phyloP scores from a whole-genome alignment of 2,797 vertebrate species.

The Tarsius wallacei region DNA sequence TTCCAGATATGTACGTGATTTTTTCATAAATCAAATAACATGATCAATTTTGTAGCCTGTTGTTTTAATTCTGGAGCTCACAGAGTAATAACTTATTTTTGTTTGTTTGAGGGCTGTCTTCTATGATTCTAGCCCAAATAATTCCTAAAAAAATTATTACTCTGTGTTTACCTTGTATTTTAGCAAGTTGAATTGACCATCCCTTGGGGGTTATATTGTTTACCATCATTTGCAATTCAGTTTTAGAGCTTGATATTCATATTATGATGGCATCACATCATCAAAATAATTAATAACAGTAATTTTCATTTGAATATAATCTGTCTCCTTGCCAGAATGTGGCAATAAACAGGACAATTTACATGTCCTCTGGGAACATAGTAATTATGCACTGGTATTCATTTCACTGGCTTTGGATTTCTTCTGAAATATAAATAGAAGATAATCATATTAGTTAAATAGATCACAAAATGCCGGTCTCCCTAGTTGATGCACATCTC shows the following conservation, averaged over 20 bases:
- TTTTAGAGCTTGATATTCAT: not conserved
- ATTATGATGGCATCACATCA: not conserved
- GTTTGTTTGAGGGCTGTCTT: not conserved
- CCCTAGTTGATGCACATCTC: not conserved
- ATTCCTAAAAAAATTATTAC: not conserved
- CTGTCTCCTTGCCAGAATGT: not conserved
- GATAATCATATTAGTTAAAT: not conserved
- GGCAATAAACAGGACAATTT: not conserved
- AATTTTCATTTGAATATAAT: slow-evolving; percentile 15
- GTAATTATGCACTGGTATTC: not conserved
- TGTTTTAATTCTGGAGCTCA: slow-evolving; percentile 14
- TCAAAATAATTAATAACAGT: slow-evolving; percentile 23
- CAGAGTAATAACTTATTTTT: not conserved
- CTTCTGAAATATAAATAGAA: slow-evolving; percentile 18
- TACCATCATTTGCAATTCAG: slow-evolving; percentile 6
- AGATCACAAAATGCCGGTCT: not conserved
- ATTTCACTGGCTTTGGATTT: not conserved
- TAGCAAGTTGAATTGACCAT: not conserved
- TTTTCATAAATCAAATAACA: not conserved
- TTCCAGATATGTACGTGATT: not conserved
- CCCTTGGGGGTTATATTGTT: not conserved
- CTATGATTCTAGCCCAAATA: not conserved
- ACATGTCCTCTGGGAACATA: not conserved
- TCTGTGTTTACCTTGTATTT: not conserved
- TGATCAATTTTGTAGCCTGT: not conserved